Base-by-base conservation (phyloP, 2,113 vertebrate genomes). In the Pterocles gutturalis region DNA sequence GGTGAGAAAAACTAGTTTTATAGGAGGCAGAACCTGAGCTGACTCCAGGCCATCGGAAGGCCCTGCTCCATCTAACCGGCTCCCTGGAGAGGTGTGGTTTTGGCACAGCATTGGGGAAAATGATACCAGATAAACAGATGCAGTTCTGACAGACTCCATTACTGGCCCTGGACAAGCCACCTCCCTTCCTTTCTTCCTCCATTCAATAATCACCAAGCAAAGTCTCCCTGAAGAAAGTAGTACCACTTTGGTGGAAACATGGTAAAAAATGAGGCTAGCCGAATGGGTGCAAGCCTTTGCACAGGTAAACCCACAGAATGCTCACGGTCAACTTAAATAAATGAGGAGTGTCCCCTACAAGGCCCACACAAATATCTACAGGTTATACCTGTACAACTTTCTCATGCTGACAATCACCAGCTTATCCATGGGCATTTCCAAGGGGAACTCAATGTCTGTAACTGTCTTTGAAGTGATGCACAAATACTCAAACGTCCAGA, bases 1-100 rank as follows among this genome's bases (percentile, higher is more conserved):
- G 49, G 83, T 67, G 80, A 90, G 88, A 93, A 95, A 93, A 96
- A 92, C 88, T 65, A 28, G 86, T 93, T 96, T 73, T 51, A 55
- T 46, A 73, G 45, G 72, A 87, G 49, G 76, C 61, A 88, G 78
- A 96, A n/a, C 61, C 60, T 0, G 0, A 34, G 71, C 58, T 96
- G 95, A 92, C 62, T 92, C 38, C 60, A 83, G 54, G 90, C 80
- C 6, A 2, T 83, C 67, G 31, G 67, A 92, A 90, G 67, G 48
- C 76, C 87, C 53, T 57, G 51, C 46, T 89, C 55, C 69, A 78
- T 49, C 67, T 9, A 48, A 58, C n/a, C 51, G 64, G 45, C 89
- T 88, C 49, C 29, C 90, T 3, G 0, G 24, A 60, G 70, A 91
- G 92, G 43, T 67, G 76, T 75, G 88, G 76, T 18, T 88, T 85